Percentiles rank a stretch among this genome's conserved stretches.
Evolutionary conservation across 2,797 vertebrate species (phyloP).

Genomic region (Acomys russatus): DNA sequence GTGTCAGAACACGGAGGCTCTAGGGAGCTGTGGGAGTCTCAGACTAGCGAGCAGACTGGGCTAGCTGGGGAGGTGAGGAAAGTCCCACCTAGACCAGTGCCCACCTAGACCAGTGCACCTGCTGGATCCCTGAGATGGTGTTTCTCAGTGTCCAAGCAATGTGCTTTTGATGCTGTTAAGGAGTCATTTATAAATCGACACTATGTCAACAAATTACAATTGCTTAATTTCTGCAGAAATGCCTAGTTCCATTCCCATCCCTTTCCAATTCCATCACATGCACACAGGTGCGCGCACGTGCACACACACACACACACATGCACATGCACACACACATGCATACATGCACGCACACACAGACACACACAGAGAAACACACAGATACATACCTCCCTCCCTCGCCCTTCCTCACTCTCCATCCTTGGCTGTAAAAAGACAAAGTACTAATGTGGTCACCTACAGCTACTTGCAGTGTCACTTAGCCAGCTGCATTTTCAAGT

Average conservation of each 20-base stretch:
- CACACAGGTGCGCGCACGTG: background rate
- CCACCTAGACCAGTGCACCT: conserved; percentile 73
- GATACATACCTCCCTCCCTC: background rate
- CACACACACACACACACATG: background rate
- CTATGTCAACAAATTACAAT: conserved; percentile 60
- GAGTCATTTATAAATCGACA: conserved; percentile 63
- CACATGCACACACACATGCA: background rate
- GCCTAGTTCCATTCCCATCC: conserved; percentile 53
- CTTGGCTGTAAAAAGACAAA: conserved; percentile 16
- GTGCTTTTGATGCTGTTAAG: conserved; percentile 69
- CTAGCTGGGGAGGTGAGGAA: conserved; percentile 7
- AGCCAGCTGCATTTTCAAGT: conserved; percentile 11
- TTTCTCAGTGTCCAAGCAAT: conserved; percentile 60
- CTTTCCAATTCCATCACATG: background rate
- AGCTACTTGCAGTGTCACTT: background rate
- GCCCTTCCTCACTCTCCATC: too few relatives aligned
- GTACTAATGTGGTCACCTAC: background rate
- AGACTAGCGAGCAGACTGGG: background rate
- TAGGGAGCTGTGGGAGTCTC: conserved; percentile 60
- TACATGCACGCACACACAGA: background rate
- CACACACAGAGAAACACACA: background rate
- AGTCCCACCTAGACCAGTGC: conserved; percentile 63
- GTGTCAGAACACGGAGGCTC: conserved; percentile 74
- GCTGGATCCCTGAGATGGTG: background rate
- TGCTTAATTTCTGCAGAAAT: conserved; percentile 78